Conservation (phyloP, 1,140 invertebrate species). For the Choristoneura fumiferana region DNA sequence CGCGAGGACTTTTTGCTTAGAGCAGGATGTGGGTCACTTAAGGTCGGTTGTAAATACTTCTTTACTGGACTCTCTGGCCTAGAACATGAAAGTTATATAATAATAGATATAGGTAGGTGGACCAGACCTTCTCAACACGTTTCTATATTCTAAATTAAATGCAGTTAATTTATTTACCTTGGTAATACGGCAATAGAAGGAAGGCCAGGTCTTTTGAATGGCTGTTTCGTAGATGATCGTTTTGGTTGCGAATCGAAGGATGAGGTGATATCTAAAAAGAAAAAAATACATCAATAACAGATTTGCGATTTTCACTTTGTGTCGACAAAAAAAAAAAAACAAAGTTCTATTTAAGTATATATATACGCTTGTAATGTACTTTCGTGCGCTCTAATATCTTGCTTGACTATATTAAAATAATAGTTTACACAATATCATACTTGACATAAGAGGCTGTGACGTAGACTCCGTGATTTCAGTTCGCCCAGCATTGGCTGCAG, state of each 20-base stretch:
- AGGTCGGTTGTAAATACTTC: conserved; percentile 92
- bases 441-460: conserved; percentile 67
- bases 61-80: conserved; percentile 91
- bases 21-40: conserved; percentile 90
- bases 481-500: conserved; percentile 45
- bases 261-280: conserved; percentile 49
- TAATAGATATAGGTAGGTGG: too few species aligned
- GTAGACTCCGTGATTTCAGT: conserved; percentile 68
- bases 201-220: conserved; percentile 57
- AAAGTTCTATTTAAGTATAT: too few species aligned
- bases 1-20: conserved; percentile 86
- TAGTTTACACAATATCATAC: conserved; percentile 55
- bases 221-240: conserved; percentile 56
- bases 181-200: conserved; percentile 54
- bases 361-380: too few species aligned
- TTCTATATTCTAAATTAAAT: too few species aligned
- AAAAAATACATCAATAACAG: not conserved
- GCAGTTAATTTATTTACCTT: conserved; percentile 47
- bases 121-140: too few species aligned
- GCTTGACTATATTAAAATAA: too few species aligned
- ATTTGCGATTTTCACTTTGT: too few species aligned
- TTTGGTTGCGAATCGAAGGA: conserved; percentile 61
- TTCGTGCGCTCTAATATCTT: too few species aligned
- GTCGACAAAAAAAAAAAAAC: too few species aligned
- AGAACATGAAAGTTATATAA: conserved; percentile 30